Conservation (phyloP, 2,113 vertebrate species). For the Acinonyx jubatus region DNA sequence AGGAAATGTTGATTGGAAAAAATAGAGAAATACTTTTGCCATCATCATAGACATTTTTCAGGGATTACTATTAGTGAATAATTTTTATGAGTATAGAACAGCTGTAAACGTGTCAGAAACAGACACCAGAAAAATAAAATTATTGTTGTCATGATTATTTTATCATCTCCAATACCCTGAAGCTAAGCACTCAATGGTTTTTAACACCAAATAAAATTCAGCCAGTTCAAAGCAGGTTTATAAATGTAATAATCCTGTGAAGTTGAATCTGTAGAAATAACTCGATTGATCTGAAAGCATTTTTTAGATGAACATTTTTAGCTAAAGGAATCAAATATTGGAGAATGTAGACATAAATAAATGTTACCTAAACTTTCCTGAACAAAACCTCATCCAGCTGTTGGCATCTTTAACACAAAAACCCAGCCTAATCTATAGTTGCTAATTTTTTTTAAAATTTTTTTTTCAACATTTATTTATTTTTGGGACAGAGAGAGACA, state of each 20-base stretch:
- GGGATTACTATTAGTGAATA: conserved; percentile 39
- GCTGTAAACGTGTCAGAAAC: conserved; percentile 61
- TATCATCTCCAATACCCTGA: conserved; percentile 50
- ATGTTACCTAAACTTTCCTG: neutral
- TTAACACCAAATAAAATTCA: conserved; percentile 66
- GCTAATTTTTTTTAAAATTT: no score
- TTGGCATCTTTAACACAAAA: conserved; percentile 10
- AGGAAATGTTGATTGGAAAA: conserved; percentile 50
- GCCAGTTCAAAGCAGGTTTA: conserved; percentile 54
- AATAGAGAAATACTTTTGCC: conserved; percentile 39
- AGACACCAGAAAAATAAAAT: conserved; percentile 64
- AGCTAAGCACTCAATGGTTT: conserved; percentile 48
- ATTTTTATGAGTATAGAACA: conserved; percentile 46
- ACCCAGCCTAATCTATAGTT: neutral
- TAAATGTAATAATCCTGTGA: conserved; percentile 36
- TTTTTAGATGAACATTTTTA: conserved; percentile 43
- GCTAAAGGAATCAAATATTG: conserved; percentile 42
- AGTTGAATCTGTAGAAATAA: conserved; percentile 56
- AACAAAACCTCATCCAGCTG: conserved; percentile 20
- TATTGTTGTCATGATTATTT: conserved; percentile 69
- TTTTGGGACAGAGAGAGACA: no score
- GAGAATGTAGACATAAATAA: conserved; percentile 3
- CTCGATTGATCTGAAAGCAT: conserved; percentile 41
- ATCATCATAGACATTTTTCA: conserved; percentile 50
- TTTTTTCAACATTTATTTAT: no score